phyloP scores from a whole-genome alignment of 2,797 vertebrate species.

The Buceros bicornis region DNA sequence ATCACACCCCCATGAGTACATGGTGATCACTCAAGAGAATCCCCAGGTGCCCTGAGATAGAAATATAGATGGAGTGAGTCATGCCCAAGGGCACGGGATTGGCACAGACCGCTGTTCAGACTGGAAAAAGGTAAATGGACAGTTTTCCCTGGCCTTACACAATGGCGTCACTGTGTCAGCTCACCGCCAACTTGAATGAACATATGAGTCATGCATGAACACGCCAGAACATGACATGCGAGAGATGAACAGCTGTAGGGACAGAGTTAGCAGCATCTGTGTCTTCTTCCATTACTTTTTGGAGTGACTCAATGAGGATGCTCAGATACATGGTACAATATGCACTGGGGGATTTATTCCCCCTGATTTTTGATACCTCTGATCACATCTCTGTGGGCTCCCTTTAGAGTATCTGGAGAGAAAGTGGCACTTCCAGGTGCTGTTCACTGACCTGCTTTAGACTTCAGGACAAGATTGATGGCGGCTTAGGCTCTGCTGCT shows the following conservation, averaged over 20 bases:
- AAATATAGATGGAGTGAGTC: fast-evolving
- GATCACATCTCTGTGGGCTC: background rate
- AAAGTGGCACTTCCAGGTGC: background rate
- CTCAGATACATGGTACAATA: background rate
- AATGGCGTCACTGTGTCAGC: fast-evolving
- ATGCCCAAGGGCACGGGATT: background rate
- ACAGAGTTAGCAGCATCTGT: background rate
- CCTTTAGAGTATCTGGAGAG: background rate
- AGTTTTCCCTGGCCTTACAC: background rate
- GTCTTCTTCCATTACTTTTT: background rate
- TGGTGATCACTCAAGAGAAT: background rate
- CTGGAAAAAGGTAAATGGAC: background rate
- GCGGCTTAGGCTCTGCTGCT: background rate
- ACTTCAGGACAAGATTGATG: constrained; percentile 12
- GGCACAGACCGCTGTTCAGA: background rate
- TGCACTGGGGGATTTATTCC: background rate
- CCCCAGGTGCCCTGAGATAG: background rate
- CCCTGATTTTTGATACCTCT: background rate
- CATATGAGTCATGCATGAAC: background rate
- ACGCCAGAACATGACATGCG: background rate
- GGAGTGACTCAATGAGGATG: background rate
- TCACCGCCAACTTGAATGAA: background rate
- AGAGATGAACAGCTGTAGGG: background rate
- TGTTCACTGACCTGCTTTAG: background rate
- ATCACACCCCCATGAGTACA: background rate